phyloP scores from a whole-genome alignment of 92 coral and sea anemone species.

The Ricordea florida region DNA sequence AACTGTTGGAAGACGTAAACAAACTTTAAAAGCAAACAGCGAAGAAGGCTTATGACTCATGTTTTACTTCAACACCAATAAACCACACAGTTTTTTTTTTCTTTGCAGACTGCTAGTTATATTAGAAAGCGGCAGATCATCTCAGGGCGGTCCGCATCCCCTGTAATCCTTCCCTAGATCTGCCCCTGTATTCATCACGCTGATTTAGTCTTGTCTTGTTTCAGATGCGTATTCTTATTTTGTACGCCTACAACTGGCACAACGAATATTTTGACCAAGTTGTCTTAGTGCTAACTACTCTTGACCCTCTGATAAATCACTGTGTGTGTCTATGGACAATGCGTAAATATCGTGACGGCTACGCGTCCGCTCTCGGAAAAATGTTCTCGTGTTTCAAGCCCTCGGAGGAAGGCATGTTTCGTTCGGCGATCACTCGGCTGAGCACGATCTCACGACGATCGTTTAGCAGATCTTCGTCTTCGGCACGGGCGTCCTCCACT shows the following conservation, averaged over 20 bases:
- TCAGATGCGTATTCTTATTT: slow-evolving; percentile 77
- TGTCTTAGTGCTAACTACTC: slow-evolving; percentile 70
- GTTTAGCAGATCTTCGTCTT: slow-evolving; percentile 63
- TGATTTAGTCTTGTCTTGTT: neutral
- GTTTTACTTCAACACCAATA: no score
- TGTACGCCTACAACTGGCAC: slow-evolving; percentile 80
- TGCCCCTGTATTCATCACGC: neutral
- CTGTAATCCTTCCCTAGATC: no score
- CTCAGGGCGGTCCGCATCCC: no score
- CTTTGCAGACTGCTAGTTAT: no score
- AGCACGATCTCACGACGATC: slow-evolving; percentile 85
- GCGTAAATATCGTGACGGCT: slow-evolving; percentile 88
- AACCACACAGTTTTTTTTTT: no score
- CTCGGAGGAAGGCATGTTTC: slow-evolving; percentile 77
- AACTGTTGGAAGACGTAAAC: no score
- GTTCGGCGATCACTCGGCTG: slow-evolving; percentile 79
- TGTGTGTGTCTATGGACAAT: slow-evolving; percentile 85
- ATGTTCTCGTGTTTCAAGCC: slow-evolving; percentile 75
- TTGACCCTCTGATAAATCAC: slow-evolving; percentile 89
- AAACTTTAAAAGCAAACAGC: no score
- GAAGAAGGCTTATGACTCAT: no score
- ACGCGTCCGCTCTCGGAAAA: slow-evolving; percentile 70
- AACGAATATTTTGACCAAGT: slow-evolving; percentile 83
- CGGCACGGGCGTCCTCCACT: slow-evolving; percentile 70
- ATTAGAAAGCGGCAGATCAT: no score